These are phyloP conservation scores for Anolis carolinensis DNA, from an alignment of 2,113 vertebrate genomes.

Conservation along the genomic window DNA sequence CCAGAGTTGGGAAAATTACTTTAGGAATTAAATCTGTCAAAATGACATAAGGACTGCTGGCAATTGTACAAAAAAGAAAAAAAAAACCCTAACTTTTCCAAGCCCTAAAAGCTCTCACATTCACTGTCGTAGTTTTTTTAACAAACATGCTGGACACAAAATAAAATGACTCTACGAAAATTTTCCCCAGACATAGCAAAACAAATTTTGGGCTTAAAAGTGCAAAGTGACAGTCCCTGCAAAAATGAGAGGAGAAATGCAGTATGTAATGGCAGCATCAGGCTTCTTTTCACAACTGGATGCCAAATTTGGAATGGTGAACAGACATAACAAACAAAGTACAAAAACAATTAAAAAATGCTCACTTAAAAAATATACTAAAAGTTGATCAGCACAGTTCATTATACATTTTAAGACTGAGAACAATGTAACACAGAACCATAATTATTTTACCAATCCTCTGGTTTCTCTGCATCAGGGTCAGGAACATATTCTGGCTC, in stretches of 20 bases:
- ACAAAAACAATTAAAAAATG: background rate
- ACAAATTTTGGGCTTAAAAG: too few species aligned
- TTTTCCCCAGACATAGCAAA: background rate
- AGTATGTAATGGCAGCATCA: too few species aligned
- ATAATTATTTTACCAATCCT: conserved; percentile 85
- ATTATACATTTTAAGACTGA: background rate
- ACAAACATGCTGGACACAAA: background rate
- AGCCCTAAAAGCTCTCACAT: background rate
- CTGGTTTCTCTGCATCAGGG: conserved; percentile 93
- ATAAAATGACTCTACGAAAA: background rate
- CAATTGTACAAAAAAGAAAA: too few species aligned
- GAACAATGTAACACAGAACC: background rate
- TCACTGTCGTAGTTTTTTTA: background rate
- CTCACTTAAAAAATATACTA: background rate
- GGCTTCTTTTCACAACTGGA: background rate
- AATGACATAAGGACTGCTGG: too few species aligned
- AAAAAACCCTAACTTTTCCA: too few species aligned
- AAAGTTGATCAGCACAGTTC: background rate
- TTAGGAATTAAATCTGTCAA: too few species aligned
- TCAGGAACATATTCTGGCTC: conserved; percentile 93
- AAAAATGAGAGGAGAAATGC: background rate
- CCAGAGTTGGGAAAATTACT: too few species aligned
- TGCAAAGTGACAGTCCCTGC: background rate
- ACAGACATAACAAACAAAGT: background rate
- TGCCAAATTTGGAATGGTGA: background rate